Base-by-base conservation (phyloP, 2,113 vertebrate genomes). In the Pseudorhombus dupliciocellatus region DNA sequence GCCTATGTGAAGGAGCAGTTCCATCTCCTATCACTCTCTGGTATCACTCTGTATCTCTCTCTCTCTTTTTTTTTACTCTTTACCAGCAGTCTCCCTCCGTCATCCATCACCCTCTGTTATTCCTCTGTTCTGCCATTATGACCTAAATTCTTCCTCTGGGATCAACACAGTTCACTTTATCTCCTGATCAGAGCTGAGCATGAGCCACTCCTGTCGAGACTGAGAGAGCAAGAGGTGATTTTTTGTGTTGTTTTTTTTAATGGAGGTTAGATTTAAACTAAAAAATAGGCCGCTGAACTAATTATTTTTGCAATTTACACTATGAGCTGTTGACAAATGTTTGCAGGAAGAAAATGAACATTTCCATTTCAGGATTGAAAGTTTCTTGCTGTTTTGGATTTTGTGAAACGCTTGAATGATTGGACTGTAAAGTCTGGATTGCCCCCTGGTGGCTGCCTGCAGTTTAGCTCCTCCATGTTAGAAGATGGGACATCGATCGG, bases 111-210 rank as follows among this genome's bases (percentile, higher is more conserved):
- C n/a, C 0, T 34, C 26, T 0, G 20, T 60, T 42, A 9, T 70
- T 67, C 53, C 61, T 37, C 51, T 21, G 55, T 55, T 7, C 24
- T 15, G 11, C 22, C 52, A 40, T 80, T 73, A 78, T 68, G 44
- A 85, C 77, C 64, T 42, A 57, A 25, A 74, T 71, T 77, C 57
- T 42, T 60, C 71, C 76, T 16, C 4, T 8, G 58, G 73, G 66
- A 81, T 77, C 62, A 57, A 65, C 55, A 72, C 4, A 61, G 63
- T 73, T 86, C 70, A 78, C 54, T 72, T 66, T 75, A 61, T 80
- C 84, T 55, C 69, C 57, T 63, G 75, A 81, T 81, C 73, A 75
- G 68, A 56, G 60, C 50, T 26, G 76, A 46, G 53, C 21, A 2
- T 52, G 16, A 15, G 10, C 40, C 0, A 20, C 24, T 64, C 7